A percentile compares a stretch with the other conserved stretches of the same genome.
Evolutionary conservation across 1,140 invertebrate species (phyloP).

Genomic region (Panonychus citri): DNA sequence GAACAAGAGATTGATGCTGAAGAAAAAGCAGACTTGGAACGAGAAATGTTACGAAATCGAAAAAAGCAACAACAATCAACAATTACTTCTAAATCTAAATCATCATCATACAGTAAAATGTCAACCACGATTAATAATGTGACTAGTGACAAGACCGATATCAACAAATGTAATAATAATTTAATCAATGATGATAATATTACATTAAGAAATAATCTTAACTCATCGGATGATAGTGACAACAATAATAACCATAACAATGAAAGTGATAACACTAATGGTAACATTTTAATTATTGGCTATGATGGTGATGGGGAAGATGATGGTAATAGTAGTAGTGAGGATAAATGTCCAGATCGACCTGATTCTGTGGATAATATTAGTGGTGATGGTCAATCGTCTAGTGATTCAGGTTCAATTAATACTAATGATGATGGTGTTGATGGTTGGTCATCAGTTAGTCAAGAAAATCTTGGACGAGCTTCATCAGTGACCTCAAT

Average conservation of each 20-base stretch:
- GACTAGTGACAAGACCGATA: neutral
- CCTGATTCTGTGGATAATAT: too few relatives aligned
- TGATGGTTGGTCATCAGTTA: neutral
- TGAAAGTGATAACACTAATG: neutral
- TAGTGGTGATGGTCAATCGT: neutral
- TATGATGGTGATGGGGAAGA: neutral
- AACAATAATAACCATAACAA: neutral
- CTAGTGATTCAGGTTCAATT: neutral
- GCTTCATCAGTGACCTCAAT: neutral
- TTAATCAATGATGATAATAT: neutral
- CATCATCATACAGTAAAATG: neutral
- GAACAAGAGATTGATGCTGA: constrained; percentile 62
- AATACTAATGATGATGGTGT: neutral
- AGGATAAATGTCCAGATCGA: too few relatives aligned
- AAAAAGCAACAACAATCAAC: neutral
- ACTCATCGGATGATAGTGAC: neutral
- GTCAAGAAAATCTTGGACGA: neutral
- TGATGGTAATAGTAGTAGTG: too few relatives aligned
- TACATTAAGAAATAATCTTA: too few relatives aligned
- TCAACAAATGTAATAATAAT: neutral
- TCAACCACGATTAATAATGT: neutral
- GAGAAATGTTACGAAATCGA: constrained; percentile 24
- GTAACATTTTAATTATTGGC: neutral
- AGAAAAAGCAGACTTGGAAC: constrained; percentile 14
- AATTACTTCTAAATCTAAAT: neutral